Percentiles rank a stretch among this genome's conserved stretches.
phyloP scores from a whole-genome alignment of 2,113 vertebrate species.

The Opisthocomus hoazin region DNA sequence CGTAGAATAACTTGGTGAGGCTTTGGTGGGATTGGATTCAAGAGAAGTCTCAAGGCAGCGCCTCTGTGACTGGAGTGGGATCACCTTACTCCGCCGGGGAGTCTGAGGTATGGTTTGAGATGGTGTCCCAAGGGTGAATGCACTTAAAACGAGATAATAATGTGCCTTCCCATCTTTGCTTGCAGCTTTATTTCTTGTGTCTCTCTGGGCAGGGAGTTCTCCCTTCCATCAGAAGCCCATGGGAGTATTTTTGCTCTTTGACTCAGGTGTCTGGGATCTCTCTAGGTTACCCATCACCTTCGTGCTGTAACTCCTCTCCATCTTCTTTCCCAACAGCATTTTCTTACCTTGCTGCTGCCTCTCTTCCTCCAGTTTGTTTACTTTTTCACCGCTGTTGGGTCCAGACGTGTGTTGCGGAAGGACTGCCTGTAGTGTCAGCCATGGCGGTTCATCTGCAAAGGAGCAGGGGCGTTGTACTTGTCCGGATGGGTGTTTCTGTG shows the following conservation, averaged over 20 bases:
- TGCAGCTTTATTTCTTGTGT: neutral
- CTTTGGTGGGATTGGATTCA: neutral
- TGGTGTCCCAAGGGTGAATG: neutral
- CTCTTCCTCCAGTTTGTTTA: neutral
- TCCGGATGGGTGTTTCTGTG: neutral
- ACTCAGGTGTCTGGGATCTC: neutral
- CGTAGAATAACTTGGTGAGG: neutral
- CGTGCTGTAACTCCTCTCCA: neutral
- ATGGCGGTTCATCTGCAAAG: accelerated
- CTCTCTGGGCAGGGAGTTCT: neutral
- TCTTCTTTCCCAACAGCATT: neutral
- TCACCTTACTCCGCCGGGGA: neutral
- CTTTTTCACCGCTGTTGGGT: neutral
- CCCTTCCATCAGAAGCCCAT: neutral
- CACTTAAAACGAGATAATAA: neutral
- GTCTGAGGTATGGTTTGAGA: neutral
- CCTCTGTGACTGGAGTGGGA: neutral
- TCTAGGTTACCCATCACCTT: neutral
- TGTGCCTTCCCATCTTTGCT: neutral
- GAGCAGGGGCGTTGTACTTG: neutral
- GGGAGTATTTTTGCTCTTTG: neutral
- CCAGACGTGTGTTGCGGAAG: neutral
- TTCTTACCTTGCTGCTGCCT: neutral
- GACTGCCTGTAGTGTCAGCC: neutral
- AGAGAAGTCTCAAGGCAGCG: neutral